Conservation (phyloP, 2,113 vertebrate species). For the Malurus melanocephalus region DNA sequence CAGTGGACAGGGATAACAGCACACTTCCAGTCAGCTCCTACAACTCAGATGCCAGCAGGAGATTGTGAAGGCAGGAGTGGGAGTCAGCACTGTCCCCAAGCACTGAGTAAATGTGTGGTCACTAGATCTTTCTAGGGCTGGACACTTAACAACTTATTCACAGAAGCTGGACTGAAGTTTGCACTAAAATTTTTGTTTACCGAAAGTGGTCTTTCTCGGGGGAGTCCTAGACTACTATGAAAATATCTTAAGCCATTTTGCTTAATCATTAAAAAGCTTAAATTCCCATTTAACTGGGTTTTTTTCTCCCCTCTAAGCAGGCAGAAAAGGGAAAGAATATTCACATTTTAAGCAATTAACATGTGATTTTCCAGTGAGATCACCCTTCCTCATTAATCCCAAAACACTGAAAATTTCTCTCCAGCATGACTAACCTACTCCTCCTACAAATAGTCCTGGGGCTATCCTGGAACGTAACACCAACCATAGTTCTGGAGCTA, state of each 20-base stretch:
- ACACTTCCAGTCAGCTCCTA: not conserved
- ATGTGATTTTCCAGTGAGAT: not conserved
- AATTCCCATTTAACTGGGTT: not conserved
- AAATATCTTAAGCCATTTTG: not conserved
- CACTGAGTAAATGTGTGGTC: fast-evolving
- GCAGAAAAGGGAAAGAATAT: not conserved
- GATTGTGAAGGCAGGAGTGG: not conserved
- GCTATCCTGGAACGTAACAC: not conserved
- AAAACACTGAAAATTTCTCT: not conserved
- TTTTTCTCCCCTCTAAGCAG: not conserved
- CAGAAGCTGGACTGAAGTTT: not conserved
- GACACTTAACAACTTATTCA: not conserved
- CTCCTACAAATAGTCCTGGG: not conserved
- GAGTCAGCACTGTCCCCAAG: too few species aligned
- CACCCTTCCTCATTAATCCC: not conserved
- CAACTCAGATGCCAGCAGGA: not conserved
- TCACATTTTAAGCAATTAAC: not conserved
- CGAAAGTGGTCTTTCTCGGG: not conserved
- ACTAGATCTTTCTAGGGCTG: not conserved
- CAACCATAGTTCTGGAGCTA: not conserved
- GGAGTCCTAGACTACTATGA: not conserved
- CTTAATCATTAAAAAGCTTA: not conserved
- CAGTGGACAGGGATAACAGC: not conserved
- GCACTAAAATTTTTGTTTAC: not conserved
- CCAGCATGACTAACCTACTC: not conserved